Conservation (phyloP, 2,113 vertebrate genomes). For the Zosterops pallidus region DNA sequence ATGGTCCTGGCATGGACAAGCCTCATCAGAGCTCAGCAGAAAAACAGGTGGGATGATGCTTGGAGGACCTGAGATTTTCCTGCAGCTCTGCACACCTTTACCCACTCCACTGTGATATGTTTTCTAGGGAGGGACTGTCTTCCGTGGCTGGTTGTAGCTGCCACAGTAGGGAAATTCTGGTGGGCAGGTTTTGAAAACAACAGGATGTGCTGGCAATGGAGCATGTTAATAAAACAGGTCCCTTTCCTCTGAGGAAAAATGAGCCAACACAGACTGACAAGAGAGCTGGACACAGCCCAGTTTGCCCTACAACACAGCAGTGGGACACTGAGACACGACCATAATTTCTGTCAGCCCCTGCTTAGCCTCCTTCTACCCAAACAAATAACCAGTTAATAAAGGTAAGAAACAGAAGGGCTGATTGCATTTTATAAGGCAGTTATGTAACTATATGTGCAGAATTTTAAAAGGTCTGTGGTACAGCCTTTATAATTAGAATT, state of each 20-base stretch:
- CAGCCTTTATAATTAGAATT: neutral
- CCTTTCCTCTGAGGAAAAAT: neutral
- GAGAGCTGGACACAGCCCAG: neutral
- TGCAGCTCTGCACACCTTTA: neutral
- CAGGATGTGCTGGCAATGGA: neutral
- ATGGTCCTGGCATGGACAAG: neutral
- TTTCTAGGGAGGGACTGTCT: neutral
- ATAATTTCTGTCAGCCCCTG: neutral
- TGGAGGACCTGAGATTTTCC: neutral
- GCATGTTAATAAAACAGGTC: neutral
- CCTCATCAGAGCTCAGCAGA: neutral
- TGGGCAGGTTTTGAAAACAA: neutral
- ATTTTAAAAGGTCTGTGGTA: neutral
- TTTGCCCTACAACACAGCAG: neutral
- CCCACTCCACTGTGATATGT: fast-evolving
- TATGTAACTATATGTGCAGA: neutral
- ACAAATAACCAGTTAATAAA: neutral
- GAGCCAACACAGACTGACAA: neutral
- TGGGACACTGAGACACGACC: neutral
- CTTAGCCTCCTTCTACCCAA: neutral
- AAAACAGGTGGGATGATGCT: neutral
- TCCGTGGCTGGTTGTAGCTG: neutral
- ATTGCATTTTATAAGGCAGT: neutral
- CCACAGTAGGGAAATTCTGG: neutral
- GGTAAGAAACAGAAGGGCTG: neutral